phyloP scores from a whole-genome alignment of 2,113 vertebrate genomes.

The Paraplagusia blochii region DNA sequence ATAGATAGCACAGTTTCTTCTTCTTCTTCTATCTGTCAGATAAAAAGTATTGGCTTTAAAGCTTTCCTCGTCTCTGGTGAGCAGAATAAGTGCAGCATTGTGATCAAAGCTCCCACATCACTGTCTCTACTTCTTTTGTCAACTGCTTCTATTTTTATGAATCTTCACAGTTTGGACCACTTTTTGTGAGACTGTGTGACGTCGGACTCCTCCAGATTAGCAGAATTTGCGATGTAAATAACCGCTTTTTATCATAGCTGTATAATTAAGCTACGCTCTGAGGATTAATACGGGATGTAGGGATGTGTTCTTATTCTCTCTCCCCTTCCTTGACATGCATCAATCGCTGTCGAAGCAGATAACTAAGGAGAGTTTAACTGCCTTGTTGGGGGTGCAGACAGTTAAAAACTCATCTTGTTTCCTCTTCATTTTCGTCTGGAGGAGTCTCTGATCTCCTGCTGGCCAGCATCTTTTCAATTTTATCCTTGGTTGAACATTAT shows the following conservation, averaged over 20 bases:
- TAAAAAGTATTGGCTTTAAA: neutral
- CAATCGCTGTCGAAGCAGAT: neutral
- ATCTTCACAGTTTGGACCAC: neutral
- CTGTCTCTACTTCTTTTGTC: neutral
- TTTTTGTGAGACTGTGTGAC: neutral
- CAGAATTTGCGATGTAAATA: neutral
- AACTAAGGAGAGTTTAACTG: neutral
- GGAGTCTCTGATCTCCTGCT: neutral
- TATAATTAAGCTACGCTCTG: neutral
- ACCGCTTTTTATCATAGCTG: neutral
- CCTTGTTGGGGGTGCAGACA: neutral
- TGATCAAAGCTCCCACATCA: neutral
- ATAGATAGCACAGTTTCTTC: too few relatives aligned
- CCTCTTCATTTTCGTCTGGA: conserved; percentile 13
- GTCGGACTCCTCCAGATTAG: neutral
- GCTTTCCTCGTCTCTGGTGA: neutral
- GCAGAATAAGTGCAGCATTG: neutral
- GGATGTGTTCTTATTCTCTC: neutral
- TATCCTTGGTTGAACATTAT: conserved; percentile 7
- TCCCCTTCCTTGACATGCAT: neutral
- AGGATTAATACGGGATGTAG: neutral
- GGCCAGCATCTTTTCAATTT: conserved; percentile 6
- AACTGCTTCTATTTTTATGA: neutral
- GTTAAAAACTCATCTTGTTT: neutral
- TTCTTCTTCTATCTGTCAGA: neutral